Conservation (phyloP, 1,140 invertebrate genomes). For the Calycopis cecrops region DNA sequence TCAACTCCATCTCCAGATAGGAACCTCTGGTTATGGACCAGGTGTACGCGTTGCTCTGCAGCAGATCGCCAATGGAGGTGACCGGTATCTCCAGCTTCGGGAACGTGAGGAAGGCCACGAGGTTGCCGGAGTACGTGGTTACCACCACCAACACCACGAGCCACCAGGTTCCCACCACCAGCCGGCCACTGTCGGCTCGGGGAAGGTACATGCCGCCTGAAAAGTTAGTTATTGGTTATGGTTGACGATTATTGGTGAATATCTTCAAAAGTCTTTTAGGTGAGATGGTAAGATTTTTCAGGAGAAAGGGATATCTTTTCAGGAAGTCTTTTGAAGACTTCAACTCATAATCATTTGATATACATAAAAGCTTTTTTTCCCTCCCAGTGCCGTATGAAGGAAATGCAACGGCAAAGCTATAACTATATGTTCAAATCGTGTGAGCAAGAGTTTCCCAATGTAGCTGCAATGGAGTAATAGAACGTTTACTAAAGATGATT, state of each 20-base stretch:
- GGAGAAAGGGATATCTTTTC: too few species aligned
- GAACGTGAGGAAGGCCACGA: constrained; percentile 95
- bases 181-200: constrained; percentile 88
- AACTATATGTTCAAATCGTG: too few species aligned
- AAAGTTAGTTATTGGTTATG: constrained; percentile 15
- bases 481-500: not conserved
- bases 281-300: too few species aligned
- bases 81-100: constrained; percentile 88
- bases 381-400: too few species aligned
- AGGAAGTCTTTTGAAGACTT: too few species aligned
- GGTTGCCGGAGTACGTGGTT: constrained; percentile 94
- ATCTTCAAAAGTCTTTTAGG: too few species aligned
- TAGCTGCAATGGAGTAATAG: too few species aligned
- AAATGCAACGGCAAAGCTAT: too few species aligned
- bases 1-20: constrained; percentile 82
- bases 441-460: too few species aligned
- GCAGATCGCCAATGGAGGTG: constrained; percentile 82
- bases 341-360: too few species aligned
- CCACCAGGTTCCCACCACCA: constrained; percentile 95
- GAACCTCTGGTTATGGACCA: constrained; percentile 87
- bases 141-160: constrained; percentile 91
- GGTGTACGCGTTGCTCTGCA: constrained; percentile 78
- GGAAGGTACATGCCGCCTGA: constrained; percentile 91
- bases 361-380: too few species aligned
- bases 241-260: too few species aligned